A percentile compares a stretch with the other conserved stretches of the same genome.
These are phyloP conservation scores for Nebria ingens DNA, from an alignment of 1,140 invertebrate species.

Conservation along the genomic window DNA sequence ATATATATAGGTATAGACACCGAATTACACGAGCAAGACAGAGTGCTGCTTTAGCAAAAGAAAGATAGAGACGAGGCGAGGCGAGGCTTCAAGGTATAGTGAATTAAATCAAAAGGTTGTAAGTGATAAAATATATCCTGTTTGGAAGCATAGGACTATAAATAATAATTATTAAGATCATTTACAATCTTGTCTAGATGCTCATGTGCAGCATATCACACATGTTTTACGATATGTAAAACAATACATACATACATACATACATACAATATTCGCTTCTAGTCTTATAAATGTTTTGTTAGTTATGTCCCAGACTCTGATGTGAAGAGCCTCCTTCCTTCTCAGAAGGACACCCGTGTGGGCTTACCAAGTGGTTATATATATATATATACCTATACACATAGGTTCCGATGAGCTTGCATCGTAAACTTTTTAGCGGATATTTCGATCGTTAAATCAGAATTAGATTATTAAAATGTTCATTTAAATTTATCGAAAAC, in stretches of 20 bases:
- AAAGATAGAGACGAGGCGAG: not conserved
- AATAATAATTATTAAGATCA: slow-evolving; percentile 5
- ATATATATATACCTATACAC: too few species aligned
- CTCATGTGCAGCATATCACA: not conserved
- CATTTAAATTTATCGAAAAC: too few species aligned
- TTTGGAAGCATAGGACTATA: not conserved
- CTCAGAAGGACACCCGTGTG: not conserved
- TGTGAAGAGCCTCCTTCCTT: too few species aligned
- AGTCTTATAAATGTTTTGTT: slow-evolving; percentile 2
- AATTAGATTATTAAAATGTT: too few species aligned
- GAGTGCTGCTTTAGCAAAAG: not conserved
- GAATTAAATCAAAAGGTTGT: not conserved
- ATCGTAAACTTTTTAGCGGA: not conserved
- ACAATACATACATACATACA: too few species aligned
- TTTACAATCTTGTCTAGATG: not conserved
- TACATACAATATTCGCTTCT: too few species aligned
- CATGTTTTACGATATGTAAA: slow-evolving; percentile 7
- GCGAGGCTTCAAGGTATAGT: not conserved
- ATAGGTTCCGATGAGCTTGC: not conserved
- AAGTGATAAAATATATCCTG: not conserved
- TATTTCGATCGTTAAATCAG: too few species aligned
- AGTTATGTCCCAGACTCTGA: not conserved
- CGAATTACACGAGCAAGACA: not conserved
- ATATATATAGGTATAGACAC: not conserved
- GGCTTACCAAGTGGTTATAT: not conserved